A percentile compares a stretch with the other conserved stretches of the same genome.
These are phyloP conservation scores for Romanogobio albipinnatus DNA, from an alignment of 2,113 vertebrate genomes.

Conservation along the genomic window DNA sequence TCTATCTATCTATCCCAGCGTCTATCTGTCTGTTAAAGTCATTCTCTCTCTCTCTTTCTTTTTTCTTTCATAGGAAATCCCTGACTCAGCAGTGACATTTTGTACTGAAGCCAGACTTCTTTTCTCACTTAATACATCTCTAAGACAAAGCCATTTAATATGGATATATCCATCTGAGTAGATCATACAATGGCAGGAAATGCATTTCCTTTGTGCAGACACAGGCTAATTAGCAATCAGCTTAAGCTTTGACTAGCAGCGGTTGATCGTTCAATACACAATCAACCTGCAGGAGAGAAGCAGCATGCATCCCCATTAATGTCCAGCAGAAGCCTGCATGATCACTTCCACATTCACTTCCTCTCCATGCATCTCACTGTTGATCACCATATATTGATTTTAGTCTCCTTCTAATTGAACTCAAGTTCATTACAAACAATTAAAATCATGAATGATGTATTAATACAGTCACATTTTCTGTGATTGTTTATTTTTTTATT, in stretches of 20 bases:
- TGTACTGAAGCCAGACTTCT: conserved; percentile 3
- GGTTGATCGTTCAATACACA: conserved; percentile 60
- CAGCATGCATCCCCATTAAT: conserved; percentile 49
- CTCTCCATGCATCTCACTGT: conserved; percentile 59
- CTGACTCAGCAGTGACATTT: not conserved
- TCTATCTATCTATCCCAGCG: not conserved
- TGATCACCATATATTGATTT: conserved; percentile 77
- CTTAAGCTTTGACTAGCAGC: conserved; percentile 42
- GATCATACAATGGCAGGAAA: conserved; percentile 30
- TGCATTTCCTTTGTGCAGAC: conserved; percentile 37
- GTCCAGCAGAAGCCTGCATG: conserved; percentile 44
- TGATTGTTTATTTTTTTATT: not conserved
- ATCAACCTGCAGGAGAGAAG: conserved; percentile 59
- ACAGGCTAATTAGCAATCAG: conserved; percentile 43
- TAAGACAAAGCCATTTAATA: conserved; percentile 39
- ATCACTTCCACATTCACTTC: conserved; percentile 54
- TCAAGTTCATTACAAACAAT: conserved; percentile 75
- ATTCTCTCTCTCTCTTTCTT: not conserved
- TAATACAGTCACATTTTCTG: conserved; percentile 57
- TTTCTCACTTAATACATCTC: conserved; percentile 20
- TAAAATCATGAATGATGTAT: conserved; percentile 76
- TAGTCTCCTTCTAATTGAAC: conserved; percentile 70
- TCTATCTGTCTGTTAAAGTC: not conserved
- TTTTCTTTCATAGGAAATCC: not conserved
- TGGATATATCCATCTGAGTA: conserved; percentile 3